These are phyloP conservation scores for Brienomyrus brachyistius DNA, from an alignment of 2,113 vertebrate species.

Conservation along the genomic window DNA sequence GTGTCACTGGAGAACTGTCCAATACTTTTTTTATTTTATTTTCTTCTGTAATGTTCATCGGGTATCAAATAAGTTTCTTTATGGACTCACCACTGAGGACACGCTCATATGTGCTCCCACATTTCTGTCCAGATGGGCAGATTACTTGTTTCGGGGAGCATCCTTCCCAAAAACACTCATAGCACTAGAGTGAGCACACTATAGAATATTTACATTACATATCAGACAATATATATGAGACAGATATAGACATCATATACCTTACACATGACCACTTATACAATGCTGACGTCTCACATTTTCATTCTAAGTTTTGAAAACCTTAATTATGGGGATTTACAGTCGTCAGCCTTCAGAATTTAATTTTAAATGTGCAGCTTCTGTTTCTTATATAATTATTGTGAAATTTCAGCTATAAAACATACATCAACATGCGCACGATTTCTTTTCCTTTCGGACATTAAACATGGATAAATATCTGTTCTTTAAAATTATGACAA, in stretches of 20 bases:
- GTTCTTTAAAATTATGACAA: neutral
- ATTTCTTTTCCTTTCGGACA: neutral
- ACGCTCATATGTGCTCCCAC: neutral
- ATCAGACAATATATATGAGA: neutral
- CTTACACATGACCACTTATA: neutral
- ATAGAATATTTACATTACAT: neutral
- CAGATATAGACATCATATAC: neutral
- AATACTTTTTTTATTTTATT: neutral
- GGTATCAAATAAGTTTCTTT: neutral
- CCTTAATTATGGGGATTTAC: neutral
- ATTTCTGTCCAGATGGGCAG: neutral
- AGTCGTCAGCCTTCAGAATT: neutral
- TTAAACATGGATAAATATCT: neutral
- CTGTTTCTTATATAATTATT: neutral
- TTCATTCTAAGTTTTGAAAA: neutral
- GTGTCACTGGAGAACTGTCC: neutral
- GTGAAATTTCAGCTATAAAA: neutral
- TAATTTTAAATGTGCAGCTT: too few relatives aligned
- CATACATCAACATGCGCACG: neutral
- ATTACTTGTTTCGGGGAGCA: neutral
- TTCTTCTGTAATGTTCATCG: neutral
- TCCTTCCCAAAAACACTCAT: fast-evolving
- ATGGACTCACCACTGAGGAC: neutral
- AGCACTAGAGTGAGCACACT: neutral
- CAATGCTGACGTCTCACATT: neutral